A percentile compares a stretch with the other conserved stretches of the same genome.
Evolutionary conservation across 1,140 invertebrate genomes (phyloP).

Genomic region (Mactra quadrangularis): DNA sequence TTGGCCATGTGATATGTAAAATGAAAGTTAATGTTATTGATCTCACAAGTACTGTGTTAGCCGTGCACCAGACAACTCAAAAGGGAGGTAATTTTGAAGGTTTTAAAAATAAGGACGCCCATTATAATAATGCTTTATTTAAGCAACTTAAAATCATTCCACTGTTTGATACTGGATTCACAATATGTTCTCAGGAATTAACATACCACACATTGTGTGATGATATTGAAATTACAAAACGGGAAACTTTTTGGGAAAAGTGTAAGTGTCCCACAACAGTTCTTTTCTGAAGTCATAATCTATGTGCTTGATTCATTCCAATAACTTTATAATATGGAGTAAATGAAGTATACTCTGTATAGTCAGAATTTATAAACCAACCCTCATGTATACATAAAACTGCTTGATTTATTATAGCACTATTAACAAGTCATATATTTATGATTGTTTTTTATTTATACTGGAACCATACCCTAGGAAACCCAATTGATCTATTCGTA

Average conservation of each 20-base stretch:
- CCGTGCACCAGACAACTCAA: slow-evolving; percentile 67
- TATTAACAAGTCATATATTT: too few species aligned
- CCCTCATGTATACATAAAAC: too few species aligned
- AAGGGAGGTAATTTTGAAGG: slow-evolving; percentile 55
- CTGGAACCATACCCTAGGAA: too few species aligned
- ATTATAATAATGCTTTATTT: slow-evolving; percentile 50
- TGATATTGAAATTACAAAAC: slow-evolving; percentile 27
- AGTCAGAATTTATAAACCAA: too few species aligned
- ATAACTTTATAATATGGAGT: too few species aligned
- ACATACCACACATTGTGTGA: slow-evolving; percentile 40
- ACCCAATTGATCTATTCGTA: too few species aligned
- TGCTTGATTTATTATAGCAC: too few species aligned
- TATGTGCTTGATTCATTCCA: background rate
- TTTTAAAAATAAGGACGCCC: slow-evolving; percentile 33
- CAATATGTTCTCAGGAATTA: slow-evolving; percentile 48
- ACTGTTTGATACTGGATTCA: slow-evolving; percentile 37
- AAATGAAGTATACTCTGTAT: too few species aligned
- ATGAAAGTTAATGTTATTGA: slow-evolving; percentile 59
- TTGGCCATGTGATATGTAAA: slow-evolving; percentile 59
- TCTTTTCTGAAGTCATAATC: slow-evolving; percentile 6
- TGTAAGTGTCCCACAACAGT: slow-evolving; percentile 31
- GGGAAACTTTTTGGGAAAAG: slow-evolving; percentile 41
- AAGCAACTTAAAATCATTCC: slow-evolving; percentile 32
- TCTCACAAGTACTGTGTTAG: slow-evolving; percentile 57
- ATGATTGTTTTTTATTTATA: too few species aligned